Conservation (phyloP, 2,888 invertebrate species). For the Erebia aethiops region DNA sequence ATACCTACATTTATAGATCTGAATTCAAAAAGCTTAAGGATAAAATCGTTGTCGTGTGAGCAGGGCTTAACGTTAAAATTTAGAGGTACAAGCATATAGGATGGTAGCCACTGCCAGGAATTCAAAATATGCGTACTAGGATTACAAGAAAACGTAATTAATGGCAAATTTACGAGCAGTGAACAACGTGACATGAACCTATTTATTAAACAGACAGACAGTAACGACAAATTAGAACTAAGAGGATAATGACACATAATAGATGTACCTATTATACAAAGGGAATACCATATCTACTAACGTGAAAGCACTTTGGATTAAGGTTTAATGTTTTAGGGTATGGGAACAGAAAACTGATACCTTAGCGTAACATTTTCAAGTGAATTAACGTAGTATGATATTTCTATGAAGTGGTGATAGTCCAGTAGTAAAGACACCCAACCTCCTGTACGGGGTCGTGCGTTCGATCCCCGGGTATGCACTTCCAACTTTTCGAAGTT, state of each 20-base stretch:
- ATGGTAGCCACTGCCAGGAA: too few relatives aligned
- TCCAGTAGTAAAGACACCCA: too few relatives aligned
- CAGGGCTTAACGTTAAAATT: too few relatives aligned
- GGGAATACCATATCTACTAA: slow-evolving; percentile 16
- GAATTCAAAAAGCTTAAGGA: too few relatives aligned
- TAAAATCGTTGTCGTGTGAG: too few relatives aligned
- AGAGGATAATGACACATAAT: slow-evolving; percentile 24
- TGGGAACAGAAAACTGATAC: neutral
- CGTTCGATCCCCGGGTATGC: too few relatives aligned
- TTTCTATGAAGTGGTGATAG: too few relatives aligned
- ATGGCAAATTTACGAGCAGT: slow-evolving; percentile 3
- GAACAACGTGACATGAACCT: slow-evolving; percentile 12
- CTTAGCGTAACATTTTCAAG: neutral
- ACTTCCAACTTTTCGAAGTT: too few relatives aligned
- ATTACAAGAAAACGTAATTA: slow-evolving; percentile 11
- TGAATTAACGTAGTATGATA: neutral
- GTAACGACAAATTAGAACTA: slow-evolving; percentile 16
- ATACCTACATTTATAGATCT: too few relatives aligned
- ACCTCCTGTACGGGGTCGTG: too few relatives aligned
- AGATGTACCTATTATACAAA: neutral
- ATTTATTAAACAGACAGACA: slow-evolving; percentile 21
- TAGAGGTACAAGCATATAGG: too few relatives aligned
- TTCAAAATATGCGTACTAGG: too few relatives aligned
- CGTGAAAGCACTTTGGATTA: slow-evolving; percentile 6
- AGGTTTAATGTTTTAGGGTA: slow-evolving; percentile 7